Conservation (phyloP, 2,888 invertebrate genomes). For the Muschampia plurimacula region DNA sequence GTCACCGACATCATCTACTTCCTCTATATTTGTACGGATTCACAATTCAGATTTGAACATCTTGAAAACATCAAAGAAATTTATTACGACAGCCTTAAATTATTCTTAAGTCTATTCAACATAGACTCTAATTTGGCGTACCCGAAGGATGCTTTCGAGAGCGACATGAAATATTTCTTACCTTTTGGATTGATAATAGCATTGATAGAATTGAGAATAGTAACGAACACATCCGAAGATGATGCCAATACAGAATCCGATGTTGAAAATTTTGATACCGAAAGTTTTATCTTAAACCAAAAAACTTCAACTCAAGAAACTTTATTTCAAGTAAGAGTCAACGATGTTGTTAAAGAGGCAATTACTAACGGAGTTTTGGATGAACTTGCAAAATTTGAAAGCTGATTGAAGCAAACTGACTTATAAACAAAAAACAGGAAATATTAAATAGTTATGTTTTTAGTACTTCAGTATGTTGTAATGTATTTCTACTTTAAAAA, state of each 20-base stretch:
- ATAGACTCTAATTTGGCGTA: constrained; percentile 61
- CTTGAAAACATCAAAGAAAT: constrained; percentile 56
- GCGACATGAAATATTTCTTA: constrained; percentile 51
- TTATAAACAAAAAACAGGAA: background rate
- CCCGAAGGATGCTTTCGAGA: constrained; percentile 58
- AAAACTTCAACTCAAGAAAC: constrained; percentile 43
- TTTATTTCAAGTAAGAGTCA: constrained; percentile 59
- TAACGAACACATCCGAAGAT: constrained; percentile 58
- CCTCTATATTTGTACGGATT: constrained; percentile 67
- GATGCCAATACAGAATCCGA: constrained; percentile 45
- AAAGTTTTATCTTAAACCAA: background rate
- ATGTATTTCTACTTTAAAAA: background rate
- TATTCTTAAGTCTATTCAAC: constrained; percentile 57
- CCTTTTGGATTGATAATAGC: constrained; percentile 69
- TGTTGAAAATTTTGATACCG: constrained; percentile 46
- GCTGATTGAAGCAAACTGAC: constrained; percentile 16
- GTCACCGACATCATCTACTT: constrained; percentile 70
- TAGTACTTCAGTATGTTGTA: background rate
- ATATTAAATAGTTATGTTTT: background rate
- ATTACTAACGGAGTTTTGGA: constrained; percentile 62
- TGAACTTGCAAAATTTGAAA: constrained; percentile 48
- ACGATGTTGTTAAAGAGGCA: constrained; percentile 68
- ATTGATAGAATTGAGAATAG: constrained; percentile 65
- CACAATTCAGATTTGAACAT: constrained; percentile 64
- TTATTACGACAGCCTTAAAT: constrained; percentile 64